These are phyloP conservation scores for Diglossa cyanea DNA, from an alignment of 2,797 vertebrate species.

Conservation along the genomic window DNA sequence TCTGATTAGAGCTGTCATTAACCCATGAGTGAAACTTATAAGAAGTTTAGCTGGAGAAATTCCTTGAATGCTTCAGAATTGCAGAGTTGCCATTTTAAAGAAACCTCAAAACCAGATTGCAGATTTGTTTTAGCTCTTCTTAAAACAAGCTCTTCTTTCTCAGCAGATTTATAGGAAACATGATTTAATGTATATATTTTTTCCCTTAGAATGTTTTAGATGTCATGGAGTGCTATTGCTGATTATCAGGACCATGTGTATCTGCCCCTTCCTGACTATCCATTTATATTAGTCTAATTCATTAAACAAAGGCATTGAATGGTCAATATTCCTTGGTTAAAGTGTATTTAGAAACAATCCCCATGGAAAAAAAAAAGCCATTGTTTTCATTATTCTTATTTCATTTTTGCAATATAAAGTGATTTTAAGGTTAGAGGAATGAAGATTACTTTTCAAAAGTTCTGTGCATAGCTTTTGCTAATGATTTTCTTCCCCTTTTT, in stretches of 20 bases:
- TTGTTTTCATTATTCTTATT: background rate
- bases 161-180: slow-evolving; percentile 9
- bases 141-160: slow-evolving; percentile 9
- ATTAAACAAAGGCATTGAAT: background rate
- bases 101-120: background rate
- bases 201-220: background rate
- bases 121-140: background rate
- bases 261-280: background rate
- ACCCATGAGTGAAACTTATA: slow-evolving; percentile 29
- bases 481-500: background rate
- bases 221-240: background rate
- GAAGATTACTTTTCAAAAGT: background rate
- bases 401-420: background rate
- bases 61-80: slow-evolving; percentile 60
- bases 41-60: slow-evolving; percentile 39
- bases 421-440: background rate
- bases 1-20: slow-evolving; percentile 69
- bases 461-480: background rate
- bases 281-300: background rate
- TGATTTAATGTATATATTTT: background rate
- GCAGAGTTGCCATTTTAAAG: slow-evolving; percentile 34
- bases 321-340: background rate
- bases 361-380: background rate
- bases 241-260: background rate
- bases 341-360: background rate